Conservation (phyloP, 2,113 vertebrate species). For the Chinchilla lanigera region DNA sequence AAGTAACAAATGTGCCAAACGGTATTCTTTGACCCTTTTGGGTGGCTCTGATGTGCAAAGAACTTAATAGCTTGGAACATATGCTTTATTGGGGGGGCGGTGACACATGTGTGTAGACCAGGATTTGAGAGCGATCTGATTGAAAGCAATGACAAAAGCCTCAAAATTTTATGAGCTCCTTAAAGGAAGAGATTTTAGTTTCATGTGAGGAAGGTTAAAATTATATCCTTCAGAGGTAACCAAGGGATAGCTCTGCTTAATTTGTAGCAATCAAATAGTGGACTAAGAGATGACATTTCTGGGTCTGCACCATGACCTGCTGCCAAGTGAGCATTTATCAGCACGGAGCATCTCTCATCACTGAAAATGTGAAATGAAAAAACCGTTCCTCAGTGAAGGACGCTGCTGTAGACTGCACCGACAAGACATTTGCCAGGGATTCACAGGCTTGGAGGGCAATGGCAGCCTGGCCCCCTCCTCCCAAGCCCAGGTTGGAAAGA, state of each 20-base stretch:
- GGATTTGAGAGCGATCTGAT: background rate
- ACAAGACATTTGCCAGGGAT: background rate
- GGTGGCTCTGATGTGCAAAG: slow-evolving; percentile 57
- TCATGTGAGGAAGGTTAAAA: background rate
- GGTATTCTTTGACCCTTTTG: slow-evolving; percentile 62
- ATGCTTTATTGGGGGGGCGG: slow-evolving; percentile 41
- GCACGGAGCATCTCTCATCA: background rate
- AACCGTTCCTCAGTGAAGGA: background rate
- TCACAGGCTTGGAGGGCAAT: background rate
- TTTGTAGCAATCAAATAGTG: background rate
- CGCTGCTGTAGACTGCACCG: background rate
- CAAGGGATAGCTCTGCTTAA: slow-evolving; percentile 20
- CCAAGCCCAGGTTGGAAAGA: background rate
- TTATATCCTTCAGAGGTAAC: background rate
- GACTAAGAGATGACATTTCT: background rate
- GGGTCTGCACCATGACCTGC: background rate
- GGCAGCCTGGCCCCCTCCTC: background rate
- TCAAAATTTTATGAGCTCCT: background rate
- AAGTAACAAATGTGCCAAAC: slow-evolving; percentile 67
- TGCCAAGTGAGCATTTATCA: background rate
- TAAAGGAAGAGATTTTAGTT: slow-evolving; percentile 23
- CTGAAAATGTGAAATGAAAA: background rate
- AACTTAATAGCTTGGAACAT: slow-evolving; percentile 68
- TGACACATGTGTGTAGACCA: background rate
- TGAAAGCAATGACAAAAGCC: background rate